Base-by-base conservation (phyloP, 2,797 vertebrate genomes). In the Kryptopterus vitreolus region DNA sequence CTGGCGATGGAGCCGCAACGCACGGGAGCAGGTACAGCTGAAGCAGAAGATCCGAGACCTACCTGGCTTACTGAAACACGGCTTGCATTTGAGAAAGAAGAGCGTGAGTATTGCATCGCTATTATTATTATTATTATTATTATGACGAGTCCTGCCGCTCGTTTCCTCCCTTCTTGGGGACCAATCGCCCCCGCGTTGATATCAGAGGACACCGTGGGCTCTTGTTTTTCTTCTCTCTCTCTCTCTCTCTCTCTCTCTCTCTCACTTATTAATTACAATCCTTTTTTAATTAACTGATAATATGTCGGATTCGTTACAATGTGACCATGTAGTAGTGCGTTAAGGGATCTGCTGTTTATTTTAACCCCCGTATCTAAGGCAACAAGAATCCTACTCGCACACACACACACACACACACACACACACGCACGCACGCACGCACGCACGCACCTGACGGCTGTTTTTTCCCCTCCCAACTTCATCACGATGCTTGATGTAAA, bases 31-130 rank as follows among this genome's bases (percentile, higher is more conserved):
- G 84, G 92, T 92, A 70, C 94, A 94, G 87, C 89, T 95, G 62
- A 94, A 93, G 85, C 94, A 94, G 83, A 94, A 93, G 88, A 94
- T 95, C 84, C 91, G 92, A 87, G 94, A 95, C 50, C 89, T 95
- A 78, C 94, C 94, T 50, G 93, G 93, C 53, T 89, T 95, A 7
- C 89, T 95, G 3, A 95, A 94, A 81, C 94, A 95, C 90, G 94
- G 94, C 50, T 91, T 95, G 85, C 93, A 94, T 91, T 89, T 95
- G 90, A 91, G 93, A 88, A 95, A 95, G 90, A 94, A 94, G 88
- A 94, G 93, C 90, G 93, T 94, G 90, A 94, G 94, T 94, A 80
- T 12, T 63, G 16, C 29, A 50, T 48, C 3, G 73, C 20, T 57
- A 43, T 48, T n/a, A 33, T 26, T 7, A 13, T 0, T 24, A n/a